Conservation (phyloP, 2,113 vertebrate genomes). For the Peromyscus maniculatus region DNA sequence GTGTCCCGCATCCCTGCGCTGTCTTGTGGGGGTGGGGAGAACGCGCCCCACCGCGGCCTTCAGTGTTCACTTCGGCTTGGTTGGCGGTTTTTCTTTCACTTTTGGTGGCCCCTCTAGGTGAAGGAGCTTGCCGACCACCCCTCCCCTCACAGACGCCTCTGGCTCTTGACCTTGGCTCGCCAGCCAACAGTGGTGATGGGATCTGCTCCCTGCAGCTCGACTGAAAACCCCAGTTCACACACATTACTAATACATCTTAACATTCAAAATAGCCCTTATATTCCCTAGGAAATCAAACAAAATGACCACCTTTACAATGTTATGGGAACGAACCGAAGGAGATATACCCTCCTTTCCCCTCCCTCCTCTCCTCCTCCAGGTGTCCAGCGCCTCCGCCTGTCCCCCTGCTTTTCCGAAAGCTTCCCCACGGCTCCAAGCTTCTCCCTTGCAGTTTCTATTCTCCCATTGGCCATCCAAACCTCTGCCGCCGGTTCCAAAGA, state of each 20-base stretch:
- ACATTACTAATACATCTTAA: neutral
- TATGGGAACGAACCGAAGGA: neutral
- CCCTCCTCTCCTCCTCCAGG: too few relatives aligned
- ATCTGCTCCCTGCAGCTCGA: neutral
- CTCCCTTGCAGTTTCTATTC: neutral
- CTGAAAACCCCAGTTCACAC: neutral
- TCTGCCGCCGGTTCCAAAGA: neutral
- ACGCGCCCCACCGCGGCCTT: neutral
- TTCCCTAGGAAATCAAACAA: neutral
- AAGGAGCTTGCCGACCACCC: neutral
- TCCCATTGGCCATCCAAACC: neutral
- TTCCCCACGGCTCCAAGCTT: neutral
- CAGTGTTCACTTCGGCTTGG: neutral
- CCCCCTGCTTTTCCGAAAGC: neutral
- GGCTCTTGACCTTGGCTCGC: neutral
- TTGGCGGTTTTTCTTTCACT: neutral
- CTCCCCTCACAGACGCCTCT: neutral
- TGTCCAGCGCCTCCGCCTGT: too few relatives aligned
- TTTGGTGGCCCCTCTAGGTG: neutral
- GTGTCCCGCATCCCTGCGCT: neutral
- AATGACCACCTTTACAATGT: neutral
- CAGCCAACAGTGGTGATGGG: neutral
- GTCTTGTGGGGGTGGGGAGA: neutral
- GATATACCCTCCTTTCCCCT: neutral
- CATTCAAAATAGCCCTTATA: neutral